These are phyloP conservation scores for Eclectus roratus DNA, from an alignment of 2,113 vertebrate species.

Conservation along the genomic window DNA sequence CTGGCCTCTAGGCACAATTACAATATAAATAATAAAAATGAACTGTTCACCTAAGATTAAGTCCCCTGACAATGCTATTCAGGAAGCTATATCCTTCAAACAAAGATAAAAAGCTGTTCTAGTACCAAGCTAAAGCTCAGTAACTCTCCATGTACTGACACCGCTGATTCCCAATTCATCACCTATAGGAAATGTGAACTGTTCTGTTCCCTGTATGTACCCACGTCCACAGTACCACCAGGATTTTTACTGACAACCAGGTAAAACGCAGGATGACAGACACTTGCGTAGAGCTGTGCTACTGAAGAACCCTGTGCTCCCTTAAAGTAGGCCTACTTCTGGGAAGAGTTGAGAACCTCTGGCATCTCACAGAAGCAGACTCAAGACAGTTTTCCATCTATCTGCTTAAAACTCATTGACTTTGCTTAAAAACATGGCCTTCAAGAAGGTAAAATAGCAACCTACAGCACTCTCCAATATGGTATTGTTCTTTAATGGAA, in stretches of 20 bases:
- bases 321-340: not conserved
- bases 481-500: constrained; percentile 7
- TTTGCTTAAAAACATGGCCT: not conserved
- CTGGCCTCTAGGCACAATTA: constrained; percentile 28
- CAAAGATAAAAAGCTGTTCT: not conserved
- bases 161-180: not conserved
- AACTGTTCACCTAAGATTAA: constrained; percentile 46
- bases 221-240: not conserved
- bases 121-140: not conserved
- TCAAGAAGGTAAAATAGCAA: constrained; percentile 13
- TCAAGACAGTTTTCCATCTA: constrained; percentile 39
- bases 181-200: not conserved
- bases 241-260: not conserved
- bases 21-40: constrained; percentile 46
- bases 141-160: not conserved
- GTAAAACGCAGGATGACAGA: not conserved
- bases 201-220: not conserved
- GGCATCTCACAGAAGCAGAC: not conserved
- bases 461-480: not conserved
- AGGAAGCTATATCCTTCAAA: not conserved
- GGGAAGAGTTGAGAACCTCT: not conserved
- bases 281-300: not conserved
- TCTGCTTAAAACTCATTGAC: not conserved
- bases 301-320: not conserved
- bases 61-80: not conserved